Evolutionary conservation across 1,140 invertebrate genomes (phyloP).

Genomic region (Diachasma alloeum): DNA sequence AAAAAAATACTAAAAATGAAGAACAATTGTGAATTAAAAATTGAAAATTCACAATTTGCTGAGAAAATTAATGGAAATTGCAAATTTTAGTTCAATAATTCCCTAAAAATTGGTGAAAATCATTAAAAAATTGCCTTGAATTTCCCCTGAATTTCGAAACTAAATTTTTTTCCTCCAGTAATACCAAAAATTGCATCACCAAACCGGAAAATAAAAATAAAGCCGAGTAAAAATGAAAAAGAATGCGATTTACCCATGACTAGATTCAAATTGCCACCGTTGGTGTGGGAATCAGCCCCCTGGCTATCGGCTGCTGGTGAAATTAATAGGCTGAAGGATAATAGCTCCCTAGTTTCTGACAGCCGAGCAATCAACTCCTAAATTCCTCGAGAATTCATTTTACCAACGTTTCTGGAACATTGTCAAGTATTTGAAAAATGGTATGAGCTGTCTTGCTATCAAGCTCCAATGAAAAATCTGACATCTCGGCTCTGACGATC

Average conservation of each 20-base stretch:
- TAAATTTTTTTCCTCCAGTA: no score
- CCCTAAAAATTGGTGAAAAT: no score
- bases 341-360: constrained; percentile 39
- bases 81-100: no score
- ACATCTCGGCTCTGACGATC: background rate
- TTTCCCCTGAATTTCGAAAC: no score
- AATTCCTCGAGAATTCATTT: constrained; percentile 37
- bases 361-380: constrained; percentile 53
- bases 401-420: background rate
- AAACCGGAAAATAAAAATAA: constrained; percentile 14
- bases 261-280: constrained; percentile 45
- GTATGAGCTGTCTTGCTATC: no score
- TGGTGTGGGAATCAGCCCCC: constrained; percentile 40
- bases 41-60: no score
- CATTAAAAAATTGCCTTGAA: no score
- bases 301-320: constrained; percentile 33
- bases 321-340: constrained; percentile 56
- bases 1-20: no score
- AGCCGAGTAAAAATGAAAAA: background rate
- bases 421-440: background rate
- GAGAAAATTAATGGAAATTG: no score
- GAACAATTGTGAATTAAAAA: no score
- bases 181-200: no score
- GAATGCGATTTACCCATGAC: background rate
- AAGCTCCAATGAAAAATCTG: background rate